These are phyloP conservation scores for Ophraella communa DNA, from an alignment of 2,888 invertebrate genomes.

Conservation along the genomic window DNA sequence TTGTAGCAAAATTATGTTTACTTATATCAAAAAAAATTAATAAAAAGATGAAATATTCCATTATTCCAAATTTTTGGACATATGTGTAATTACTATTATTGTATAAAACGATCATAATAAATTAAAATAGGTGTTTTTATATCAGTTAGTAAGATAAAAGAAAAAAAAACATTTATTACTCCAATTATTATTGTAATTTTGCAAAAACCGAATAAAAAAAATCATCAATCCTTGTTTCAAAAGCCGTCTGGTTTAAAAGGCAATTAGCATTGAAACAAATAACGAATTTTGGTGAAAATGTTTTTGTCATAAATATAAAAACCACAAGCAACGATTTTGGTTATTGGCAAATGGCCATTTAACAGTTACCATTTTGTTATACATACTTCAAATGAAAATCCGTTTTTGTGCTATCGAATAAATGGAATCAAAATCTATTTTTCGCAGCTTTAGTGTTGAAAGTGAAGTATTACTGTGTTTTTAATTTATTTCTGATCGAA, in stretches of 20 bases:
- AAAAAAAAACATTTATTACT: too few species aligned
- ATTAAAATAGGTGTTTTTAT: too few species aligned
- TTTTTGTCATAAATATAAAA: conserved; percentile 34
- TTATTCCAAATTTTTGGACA: too few species aligned
- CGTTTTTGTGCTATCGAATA: not conserved
- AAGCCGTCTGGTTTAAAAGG: not conserved
- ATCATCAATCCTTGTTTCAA: conserved; percentile 24
- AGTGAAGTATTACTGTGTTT: not conserved
- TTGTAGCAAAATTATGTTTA: too few species aligned
- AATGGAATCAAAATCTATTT: not conserved
- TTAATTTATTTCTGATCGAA: not conserved
- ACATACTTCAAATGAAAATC: conserved; percentile 27
- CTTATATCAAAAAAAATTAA: too few species aligned
- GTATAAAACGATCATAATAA: too few species aligned
- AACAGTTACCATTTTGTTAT: conserved; percentile 36
- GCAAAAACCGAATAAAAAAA: too few species aligned
- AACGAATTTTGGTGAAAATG: conserved; percentile 21
- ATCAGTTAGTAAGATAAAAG: too few species aligned
- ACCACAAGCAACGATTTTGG: conserved; percentile 28
- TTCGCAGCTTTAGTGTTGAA: not conserved
- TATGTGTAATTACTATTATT: too few species aligned
- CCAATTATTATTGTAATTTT: too few species aligned
- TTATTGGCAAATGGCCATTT: conserved; percentile 32
- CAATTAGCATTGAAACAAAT: conserved; percentile 1
- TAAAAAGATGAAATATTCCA: too few species aligned